Percentiles rank a stretch among this genome's conserved stretches.
Evolutionary conservation across 2,797 vertebrate genomes (phyloP).

Genomic region (Lagorchestes hirsutus): DNA sequence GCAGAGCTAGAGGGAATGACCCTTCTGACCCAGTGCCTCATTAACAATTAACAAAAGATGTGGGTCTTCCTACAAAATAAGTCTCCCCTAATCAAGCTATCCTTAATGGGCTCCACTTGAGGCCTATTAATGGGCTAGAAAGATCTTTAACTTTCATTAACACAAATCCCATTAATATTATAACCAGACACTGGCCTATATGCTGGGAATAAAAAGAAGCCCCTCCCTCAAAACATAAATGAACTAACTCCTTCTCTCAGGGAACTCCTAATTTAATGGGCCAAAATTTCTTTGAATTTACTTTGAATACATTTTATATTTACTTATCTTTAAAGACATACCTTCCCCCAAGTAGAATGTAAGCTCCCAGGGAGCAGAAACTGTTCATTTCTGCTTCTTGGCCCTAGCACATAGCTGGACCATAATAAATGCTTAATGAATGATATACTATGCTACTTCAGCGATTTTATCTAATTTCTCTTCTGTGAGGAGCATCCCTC

Average conservation of each 20-base stretch:
- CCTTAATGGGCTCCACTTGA: too few species aligned
- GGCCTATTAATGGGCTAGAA: too few species aligned
- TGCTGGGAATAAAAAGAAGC: not conserved
- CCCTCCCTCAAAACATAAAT: not conserved
- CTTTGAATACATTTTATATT: not conserved
- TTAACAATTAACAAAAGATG: too few species aligned
- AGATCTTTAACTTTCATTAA: too few species aligned
- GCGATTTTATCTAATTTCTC: not conserved
- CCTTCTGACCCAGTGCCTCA: too few species aligned
- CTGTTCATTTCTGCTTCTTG: not conserved
- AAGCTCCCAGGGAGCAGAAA: not conserved
- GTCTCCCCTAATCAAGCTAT: too few species aligned
- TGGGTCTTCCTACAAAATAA: too few species aligned
- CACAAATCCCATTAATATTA: too few species aligned
- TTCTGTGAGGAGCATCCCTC: not conserved
- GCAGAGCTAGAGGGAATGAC: too few species aligned
- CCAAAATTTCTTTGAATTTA: not conserved
- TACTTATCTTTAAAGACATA: not conserved
- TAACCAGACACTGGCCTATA: not conserved
- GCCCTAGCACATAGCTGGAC: not conserved
- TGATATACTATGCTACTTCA: not conserved
- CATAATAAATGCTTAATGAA: not conserved
- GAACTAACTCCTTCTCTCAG: not conserved
- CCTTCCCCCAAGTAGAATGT: not conserved
- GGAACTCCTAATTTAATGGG: not conserved